These are phyloP conservation scores for Ornithoptera alexandrae DNA, from an alignment of 2,888 invertebrate species.

Conservation along the genomic window DNA sequence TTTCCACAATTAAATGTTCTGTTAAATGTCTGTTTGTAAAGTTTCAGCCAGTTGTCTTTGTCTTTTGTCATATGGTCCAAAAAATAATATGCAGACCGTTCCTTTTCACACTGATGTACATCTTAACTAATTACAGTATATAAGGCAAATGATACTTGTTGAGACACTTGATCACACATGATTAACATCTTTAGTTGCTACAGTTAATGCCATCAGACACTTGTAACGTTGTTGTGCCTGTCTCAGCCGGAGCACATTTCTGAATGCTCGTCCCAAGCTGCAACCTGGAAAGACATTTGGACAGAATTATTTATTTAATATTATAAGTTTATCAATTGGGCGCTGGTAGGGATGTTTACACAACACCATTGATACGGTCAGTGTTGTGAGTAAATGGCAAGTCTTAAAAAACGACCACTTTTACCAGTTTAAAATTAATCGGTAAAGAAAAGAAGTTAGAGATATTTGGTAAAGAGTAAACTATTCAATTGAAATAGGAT, in stretches of 20 bases:
- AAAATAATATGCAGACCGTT: too few relatives aligned
- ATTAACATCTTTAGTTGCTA: not conserved
- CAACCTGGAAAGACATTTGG: constrained; percentile 80
- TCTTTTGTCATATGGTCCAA: not conserved
- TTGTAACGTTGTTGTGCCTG: not conserved
- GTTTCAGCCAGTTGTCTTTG: not conserved
- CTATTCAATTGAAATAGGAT: too few relatives aligned
- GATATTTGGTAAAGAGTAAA: too few relatives aligned
- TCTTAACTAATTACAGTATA: constrained; percentile 6
- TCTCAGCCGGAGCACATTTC: constrained; percentile 88
- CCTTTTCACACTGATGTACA: not conserved
- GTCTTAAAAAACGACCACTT: too few relatives aligned
- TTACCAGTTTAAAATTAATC: too few relatives aligned
- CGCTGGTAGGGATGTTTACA: not conserved
- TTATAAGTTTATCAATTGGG: not conserved
- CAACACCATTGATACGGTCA: too few relatives aligned
- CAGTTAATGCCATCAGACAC: constrained; percentile 4
- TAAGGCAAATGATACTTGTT: constrained; percentile 24
- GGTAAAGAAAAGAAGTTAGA: too few relatives aligned
- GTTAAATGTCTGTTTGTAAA: too few relatives aligned
- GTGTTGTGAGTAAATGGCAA: too few relatives aligned
- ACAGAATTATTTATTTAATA: not conserved
- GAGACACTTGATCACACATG: constrained; percentile 3
- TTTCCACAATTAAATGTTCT: not conserved
- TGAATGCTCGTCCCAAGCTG: constrained; percentile 93